phyloP scores from a whole-genome alignment of 2,888 invertebrate species.

The Asteroscopus sphinx region DNA sequence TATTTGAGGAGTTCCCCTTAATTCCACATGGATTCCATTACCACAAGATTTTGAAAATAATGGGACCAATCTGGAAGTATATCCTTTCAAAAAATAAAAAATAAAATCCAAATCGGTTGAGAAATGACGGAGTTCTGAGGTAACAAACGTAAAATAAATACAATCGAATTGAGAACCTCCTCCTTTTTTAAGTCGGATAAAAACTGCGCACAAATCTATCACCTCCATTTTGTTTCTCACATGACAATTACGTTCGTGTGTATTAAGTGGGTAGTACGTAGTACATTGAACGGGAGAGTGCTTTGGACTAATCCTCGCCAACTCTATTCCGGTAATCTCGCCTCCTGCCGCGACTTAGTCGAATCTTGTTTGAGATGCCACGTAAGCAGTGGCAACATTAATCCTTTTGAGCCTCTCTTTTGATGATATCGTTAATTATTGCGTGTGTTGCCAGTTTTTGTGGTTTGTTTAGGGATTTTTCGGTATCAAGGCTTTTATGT shows the following conservation, averaged over 20 bases:
- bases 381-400: constrained; percentile 64
- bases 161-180: no score
- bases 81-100: no score
- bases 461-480: constrained; percentile 4
- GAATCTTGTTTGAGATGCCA: constrained; percentile 72
- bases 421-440: constrained; percentile 72
- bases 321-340: constrained; percentile 77
- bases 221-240: constrained; percentile 9
- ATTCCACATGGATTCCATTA: no score
- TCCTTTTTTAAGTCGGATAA: no score
- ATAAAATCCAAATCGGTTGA: no score
- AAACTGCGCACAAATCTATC: not conserved
- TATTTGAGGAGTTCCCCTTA: no score
- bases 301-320: constrained; percentile 70
- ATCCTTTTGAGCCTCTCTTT: constrained; percentile 75
- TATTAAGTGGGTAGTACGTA: constrained; percentile 24
- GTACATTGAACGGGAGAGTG: constrained; percentile 49
- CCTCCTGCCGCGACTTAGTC: constrained; percentile 70
- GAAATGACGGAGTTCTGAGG: no score
- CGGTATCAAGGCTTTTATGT: no score
- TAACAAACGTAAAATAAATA: no score
- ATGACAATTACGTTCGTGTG: constrained; percentile 25
- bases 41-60: no score
- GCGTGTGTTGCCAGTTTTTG: constrained; percentile 44
- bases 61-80: no score